Evolutionary conservation across 1,140 invertebrate genomes (phyloP).

Genomic region (Meloidogyne exigua): DNA sequence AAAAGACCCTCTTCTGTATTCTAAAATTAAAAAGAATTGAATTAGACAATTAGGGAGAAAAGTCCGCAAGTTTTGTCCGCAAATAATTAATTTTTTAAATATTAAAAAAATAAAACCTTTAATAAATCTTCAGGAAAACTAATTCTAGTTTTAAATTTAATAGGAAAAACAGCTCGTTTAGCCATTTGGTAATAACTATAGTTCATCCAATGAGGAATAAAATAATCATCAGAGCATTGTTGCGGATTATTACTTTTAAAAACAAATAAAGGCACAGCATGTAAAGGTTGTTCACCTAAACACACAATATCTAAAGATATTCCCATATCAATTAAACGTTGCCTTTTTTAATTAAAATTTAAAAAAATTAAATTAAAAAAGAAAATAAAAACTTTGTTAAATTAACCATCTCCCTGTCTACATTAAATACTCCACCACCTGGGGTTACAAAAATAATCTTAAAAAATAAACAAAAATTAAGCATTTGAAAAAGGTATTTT

Average conservation of each 20-base stretch:
- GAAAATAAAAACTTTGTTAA: slow-evolving; percentile 87
- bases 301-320: slow-evolving; percentile 77
- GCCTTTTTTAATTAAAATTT: background rate
- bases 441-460: slow-evolving; percentile 86
- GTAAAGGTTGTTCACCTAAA: slow-evolving; percentile 96
- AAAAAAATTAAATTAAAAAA: slow-evolving; percentile 77
- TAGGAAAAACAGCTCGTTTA: slow-evolving; percentile 27
- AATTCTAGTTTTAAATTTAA: slow-evolving; percentile 47
- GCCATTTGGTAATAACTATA: slow-evolving; percentile 56
- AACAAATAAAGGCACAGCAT: slow-evolving; percentile 92
- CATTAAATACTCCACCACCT: slow-evolving; percentile 90
- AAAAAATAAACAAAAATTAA: slow-evolving; percentile 16
- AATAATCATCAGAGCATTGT: slow-evolving; percentile 54
- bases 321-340: slow-evolving; percentile 62
- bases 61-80: background rate
- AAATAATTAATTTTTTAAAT: background rate
- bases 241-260: slow-evolving; percentile 67
- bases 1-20: slow-evolving; percentile 31
- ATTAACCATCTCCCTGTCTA: slow-evolving; percentile 91
- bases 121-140: slow-evolving; percentile 43
- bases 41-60: background rate
- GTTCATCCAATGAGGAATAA: slow-evolving; percentile 62
- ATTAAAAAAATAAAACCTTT: slow-evolving; percentile 12
- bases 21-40: slow-evolving; percentile 12
- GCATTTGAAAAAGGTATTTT: no score